Evolutionary conservation across 2,888 invertebrate genomes (phyloP).

Genomic region (Mallateleia sp.): DNA sequence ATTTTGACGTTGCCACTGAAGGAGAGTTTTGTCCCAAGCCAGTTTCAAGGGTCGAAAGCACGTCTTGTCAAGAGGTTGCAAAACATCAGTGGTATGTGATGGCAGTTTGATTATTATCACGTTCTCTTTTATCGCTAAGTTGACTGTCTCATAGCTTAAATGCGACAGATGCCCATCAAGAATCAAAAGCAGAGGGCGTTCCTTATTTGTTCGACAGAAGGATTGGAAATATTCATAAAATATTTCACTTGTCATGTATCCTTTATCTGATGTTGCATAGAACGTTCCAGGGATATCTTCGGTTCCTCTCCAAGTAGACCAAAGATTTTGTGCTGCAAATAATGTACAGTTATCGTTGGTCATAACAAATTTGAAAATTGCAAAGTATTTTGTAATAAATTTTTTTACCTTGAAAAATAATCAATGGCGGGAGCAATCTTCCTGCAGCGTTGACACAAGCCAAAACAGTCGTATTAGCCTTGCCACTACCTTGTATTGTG

Average conservation of each 20-base stretch:
- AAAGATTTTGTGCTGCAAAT: too few relatives aligned
- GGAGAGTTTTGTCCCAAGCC: conserved; percentile 37
- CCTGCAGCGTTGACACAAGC: conserved; percentile 56
- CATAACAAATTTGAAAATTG: too few relatives aligned
- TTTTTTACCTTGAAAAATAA: conserved; percentile 50
- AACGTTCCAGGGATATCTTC: too few relatives aligned
- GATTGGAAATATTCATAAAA: too few relatives aligned
- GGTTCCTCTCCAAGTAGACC: too few relatives aligned
- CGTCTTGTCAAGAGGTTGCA: conserved; percentile 44
- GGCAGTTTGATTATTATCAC: conserved; percentile 44
- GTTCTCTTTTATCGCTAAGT: conserved; percentile 26
- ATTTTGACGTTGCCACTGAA: conserved; percentile 39
- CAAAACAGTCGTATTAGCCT: conserved; percentile 33
- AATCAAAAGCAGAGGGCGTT: conserved; percentile 13
- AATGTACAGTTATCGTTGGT: too few relatives aligned
- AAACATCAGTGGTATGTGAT: conserved; percentile 33
- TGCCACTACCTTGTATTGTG: conserved; percentile 24
- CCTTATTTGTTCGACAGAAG: too few relatives aligned
- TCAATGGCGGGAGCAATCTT: conserved; percentile 33
- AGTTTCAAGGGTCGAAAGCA: conserved; percentile 37
- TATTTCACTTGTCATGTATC: too few relatives aligned
- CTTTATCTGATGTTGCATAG: too few relatives aligned
- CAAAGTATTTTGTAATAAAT: too few relatives aligned
- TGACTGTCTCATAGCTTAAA: conserved; percentile 31
- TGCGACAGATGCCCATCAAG: conserved; percentile 38